These are phyloP conservation scores for Microctonus brassicae DNA, from an alignment of 2,888 invertebrate genomes.

Conservation along the genomic window DNA sequence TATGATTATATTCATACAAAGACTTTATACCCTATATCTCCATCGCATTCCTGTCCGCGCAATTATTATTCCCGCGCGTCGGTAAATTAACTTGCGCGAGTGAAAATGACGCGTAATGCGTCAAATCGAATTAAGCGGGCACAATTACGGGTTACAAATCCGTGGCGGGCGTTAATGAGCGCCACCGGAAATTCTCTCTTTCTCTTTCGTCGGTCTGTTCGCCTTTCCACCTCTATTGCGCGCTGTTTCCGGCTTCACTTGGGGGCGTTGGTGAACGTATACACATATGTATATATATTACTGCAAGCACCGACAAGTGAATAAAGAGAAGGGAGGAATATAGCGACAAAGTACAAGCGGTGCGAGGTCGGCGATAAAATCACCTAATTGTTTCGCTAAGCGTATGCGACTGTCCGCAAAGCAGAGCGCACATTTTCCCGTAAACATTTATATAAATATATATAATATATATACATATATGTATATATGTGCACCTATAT, in stretches of 20 bases:
- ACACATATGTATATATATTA: conserved; percentile 13
- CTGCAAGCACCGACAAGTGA: background rate
- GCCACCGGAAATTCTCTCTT: conserved; percentile 62
- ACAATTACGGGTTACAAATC: conserved; percentile 67
- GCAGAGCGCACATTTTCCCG: conserved; percentile 41
- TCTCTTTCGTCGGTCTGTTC: conserved; percentile 41
- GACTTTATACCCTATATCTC: background rate
- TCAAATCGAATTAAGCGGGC: conserved; percentile 65
- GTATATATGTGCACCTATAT: too few species aligned
- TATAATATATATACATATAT: background rate
- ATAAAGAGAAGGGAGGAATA: conserved; percentile 31
- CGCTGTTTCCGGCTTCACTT: conserved; percentile 65
- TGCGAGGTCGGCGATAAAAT: conserved; percentile 63
- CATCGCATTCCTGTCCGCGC: conserved; percentile 34
- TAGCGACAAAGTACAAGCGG: conserved; percentile 59
- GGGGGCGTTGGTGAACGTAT: conserved; percentile 52
- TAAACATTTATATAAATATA: background rate
- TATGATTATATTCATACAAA: too few species aligned
- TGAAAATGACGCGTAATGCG: conserved; percentile 47
- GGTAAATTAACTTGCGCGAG: conserved; percentile 22
- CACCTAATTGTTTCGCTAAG: conserved; percentile 70
- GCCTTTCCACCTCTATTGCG: conserved; percentile 17
- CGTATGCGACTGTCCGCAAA: conserved; percentile 67
- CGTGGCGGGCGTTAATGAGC: conserved; percentile 68
- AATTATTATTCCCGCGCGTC: conserved; percentile 24